Evolutionary conservation across 23 tunicate genomes (phyloP).

Genomic region (Clavelina lepadiformis): DNA sequence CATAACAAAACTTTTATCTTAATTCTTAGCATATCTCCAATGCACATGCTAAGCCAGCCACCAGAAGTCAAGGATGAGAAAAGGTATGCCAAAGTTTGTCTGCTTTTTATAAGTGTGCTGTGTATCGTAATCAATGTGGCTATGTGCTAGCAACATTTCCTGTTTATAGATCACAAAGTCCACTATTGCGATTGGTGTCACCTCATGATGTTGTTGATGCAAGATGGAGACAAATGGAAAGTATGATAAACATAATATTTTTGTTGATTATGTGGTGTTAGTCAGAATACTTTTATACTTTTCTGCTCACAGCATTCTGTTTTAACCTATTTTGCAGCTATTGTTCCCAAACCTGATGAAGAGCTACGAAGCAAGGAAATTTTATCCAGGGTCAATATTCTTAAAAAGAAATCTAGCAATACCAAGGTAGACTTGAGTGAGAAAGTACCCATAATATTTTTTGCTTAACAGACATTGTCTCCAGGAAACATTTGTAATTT

Average conservation of each 20-base stretch:
- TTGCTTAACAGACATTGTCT: not conserved
- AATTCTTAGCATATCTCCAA: conserved; percentile 38
- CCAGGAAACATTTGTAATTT: not conserved
- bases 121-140: not conserved
- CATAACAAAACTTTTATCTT: not conserved
- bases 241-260: not conserved
- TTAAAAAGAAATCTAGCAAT: conserved; percentile 31
- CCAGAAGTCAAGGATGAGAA: not conserved
- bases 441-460: not conserved
- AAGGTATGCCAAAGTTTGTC: not conserved
- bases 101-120: conserved; percentile 1
- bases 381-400: conserved; percentile 54
- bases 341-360: conserved; percentile 10
- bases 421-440: not conserved
- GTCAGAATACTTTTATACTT: too few species aligned
- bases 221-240: not conserved
- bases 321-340: too few species aligned
- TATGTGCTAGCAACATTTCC: not conserved
- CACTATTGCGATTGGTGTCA: conserved; percentile 32
- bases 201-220: conserved; percentile 52
- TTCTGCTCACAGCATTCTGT: too few species aligned
- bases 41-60: conserved; percentile 17
- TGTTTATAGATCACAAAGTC: conserved; percentile 25
- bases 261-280: not conserved
- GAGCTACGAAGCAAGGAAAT: conserved; percentile 31